These are phyloP conservation scores for Cydia splendana DNA, from an alignment of 1,140 invertebrate species.

Conservation along the genomic window DNA sequence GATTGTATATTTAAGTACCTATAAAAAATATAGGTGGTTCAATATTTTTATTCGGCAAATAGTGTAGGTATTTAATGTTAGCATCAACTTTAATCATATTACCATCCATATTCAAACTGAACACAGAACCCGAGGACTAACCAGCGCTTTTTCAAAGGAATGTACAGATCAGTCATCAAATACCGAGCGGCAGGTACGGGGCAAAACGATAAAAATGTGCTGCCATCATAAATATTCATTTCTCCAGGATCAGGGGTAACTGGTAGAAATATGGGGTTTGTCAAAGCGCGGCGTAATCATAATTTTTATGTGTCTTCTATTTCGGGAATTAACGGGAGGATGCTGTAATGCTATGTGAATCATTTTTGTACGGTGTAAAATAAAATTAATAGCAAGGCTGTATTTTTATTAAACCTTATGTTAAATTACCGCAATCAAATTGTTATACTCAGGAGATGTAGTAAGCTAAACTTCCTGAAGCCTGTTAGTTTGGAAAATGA, in stretches of 20 bases:
- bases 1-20: too few relatives aligned
- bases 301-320: slow-evolving; percentile 62
- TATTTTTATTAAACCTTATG: neutral
- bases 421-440: neutral
- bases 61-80: too few relatives aligned
- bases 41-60: too few relatives aligned
- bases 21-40: too few relatives aligned
- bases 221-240: slow-evolving; percentile 72
- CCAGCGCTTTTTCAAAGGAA: slow-evolving; percentile 18
- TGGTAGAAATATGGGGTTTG: slow-evolving; percentile 66
- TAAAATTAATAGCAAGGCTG: neutral
- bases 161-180: slow-evolving; percentile 41
- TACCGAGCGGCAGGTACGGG: slow-evolving; percentile 52
- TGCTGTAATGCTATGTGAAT: neutral
- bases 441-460: neutral
- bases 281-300: slow-evolving; percentile 66
- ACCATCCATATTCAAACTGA: neutral
- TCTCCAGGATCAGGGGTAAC: slow-evolving; percentile 48
- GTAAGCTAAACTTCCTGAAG: neutral
- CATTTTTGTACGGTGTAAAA: neutral
- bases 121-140: slow-evolving; percentile 10
- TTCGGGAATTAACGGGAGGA: neutral
- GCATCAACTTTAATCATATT: neutral
- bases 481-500: neutral
- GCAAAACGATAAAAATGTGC: slow-evolving; percentile 65